Evolutionary conservation across 2,113 vertebrate species (phyloP).

Genomic region (Alethe castanea): DNA sequence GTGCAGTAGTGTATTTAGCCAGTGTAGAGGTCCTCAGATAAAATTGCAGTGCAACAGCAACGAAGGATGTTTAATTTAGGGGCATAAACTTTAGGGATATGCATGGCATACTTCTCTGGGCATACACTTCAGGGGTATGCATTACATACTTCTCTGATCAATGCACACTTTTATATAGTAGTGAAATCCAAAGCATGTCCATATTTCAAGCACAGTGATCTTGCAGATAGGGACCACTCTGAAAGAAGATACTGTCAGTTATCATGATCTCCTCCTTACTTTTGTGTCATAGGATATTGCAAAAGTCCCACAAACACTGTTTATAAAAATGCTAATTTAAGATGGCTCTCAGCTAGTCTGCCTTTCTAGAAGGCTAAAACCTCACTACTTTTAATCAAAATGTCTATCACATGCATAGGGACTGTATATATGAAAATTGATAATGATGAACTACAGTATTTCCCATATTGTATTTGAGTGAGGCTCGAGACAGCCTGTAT

Average conservation of each 20-base stretch:
- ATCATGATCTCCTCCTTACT: not conserved
- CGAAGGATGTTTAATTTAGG: not conserved
- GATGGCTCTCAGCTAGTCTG: not conserved
- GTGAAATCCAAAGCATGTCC: not conserved
- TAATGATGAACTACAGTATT: not conserved
- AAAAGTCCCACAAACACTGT: not conserved
- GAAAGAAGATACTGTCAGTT: not conserved
- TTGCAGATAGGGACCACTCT: not conserved
- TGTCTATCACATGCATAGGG: not conserved
- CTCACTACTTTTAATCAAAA: not conserved
- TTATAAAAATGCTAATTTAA: not conserved
- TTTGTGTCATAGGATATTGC: not conserved
- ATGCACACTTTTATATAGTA: not conserved
- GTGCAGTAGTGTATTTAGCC: not conserved
- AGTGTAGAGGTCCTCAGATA: not conserved
- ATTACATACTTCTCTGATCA: not conserved
- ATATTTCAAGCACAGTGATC: not conserved
- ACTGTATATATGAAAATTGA: not conserved
- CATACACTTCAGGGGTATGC: no score
- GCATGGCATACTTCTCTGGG: not conserved
- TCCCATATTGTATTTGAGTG: not conserved
- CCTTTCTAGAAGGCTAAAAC: not conserved
- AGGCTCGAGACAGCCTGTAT: not conserved
- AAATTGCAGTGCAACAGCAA: not conserved
- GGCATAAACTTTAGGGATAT: no score